These are phyloP conservation scores for Noctilio leporinus DNA, from an alignment of 2,113 vertebrate genomes.

Conservation along the genomic window DNA sequence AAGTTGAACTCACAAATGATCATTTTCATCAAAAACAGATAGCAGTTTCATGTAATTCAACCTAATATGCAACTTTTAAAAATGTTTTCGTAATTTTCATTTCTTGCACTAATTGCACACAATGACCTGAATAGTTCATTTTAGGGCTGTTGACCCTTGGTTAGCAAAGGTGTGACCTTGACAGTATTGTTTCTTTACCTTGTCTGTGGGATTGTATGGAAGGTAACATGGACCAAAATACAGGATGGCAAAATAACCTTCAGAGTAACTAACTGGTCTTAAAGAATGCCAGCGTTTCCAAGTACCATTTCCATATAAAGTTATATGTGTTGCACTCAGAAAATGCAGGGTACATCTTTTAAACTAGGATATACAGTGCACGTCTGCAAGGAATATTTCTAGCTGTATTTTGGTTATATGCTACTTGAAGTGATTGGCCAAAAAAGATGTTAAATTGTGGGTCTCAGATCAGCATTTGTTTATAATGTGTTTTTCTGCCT, in stretches of 20 bases:
- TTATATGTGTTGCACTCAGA: background rate
- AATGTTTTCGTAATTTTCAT: background rate
- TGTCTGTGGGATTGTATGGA: background rate
- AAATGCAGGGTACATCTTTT: background rate
- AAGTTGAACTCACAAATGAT: background rate
- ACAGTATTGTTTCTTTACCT: background rate
- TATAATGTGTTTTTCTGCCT: background rate
- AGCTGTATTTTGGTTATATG: background rate
- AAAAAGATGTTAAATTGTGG: background rate
- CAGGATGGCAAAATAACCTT: background rate
- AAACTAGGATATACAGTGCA: background rate
- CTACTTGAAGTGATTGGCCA: background rate
- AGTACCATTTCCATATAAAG: background rate
- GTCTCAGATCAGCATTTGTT: background rate
- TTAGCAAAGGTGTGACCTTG: background rate
- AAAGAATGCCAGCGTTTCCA: background rate
- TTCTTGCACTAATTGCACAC: background rate
- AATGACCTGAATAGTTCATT: background rate
- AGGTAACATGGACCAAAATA: background rate
- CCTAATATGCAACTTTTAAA: background rate
- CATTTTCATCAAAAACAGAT: background rate
- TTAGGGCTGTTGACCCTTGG: background rate
- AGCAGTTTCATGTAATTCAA: background rate
- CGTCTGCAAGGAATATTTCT: background rate
- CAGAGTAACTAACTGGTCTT: background rate